Percentiles rank a stretch among this genome's conserved stretches.
Conservation (phyloP, 2,797 vertebrate species). For the Eospalax fontanierii region DNA sequence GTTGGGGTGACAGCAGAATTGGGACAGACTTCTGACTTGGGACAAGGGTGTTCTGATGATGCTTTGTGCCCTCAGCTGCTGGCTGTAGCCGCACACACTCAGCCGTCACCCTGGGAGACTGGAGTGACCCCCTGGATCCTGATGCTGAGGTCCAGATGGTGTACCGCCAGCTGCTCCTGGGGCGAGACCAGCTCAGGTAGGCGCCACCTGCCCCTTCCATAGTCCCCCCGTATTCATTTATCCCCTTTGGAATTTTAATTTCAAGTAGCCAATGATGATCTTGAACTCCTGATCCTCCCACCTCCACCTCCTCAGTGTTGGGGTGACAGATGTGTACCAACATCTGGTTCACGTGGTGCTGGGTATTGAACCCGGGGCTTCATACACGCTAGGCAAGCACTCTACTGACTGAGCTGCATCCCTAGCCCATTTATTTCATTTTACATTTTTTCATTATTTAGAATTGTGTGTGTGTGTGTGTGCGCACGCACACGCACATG, state of each 20-base stretch:
- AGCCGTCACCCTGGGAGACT: slow-evolving; percentile 94
- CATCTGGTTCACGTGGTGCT: neutral
- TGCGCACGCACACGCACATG: too few species aligned
- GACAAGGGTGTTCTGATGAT: neutral
- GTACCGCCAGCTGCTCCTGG: slow-evolving; percentile 93
- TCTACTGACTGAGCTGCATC: neutral
- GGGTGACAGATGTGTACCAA: neutral
- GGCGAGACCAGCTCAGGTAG: slow-evolving; percentile 94
- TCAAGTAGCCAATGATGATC: neutral
- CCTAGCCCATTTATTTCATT: neutral
- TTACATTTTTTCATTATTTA: neutral
- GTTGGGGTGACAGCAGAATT: neutral
- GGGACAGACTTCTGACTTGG: neutral
- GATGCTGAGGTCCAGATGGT: slow-evolving; percentile 94
- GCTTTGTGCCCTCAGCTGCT: neutral
- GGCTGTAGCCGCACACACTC: slow-evolving; percentile 96
- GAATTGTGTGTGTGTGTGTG: too few species aligned
- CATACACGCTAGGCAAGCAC: neutral
- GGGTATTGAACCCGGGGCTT: neutral
- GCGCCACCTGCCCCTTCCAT: neutral
- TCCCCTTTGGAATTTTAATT: neutral
- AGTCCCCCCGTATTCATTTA: neutral
- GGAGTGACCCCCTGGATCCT: slow-evolving; percentile 95
- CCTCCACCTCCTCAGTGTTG: neutral
- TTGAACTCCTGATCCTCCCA: neutral